A percentile compares a stretch with the other conserved stretches of the same genome.
Evolutionary conservation across 2,888 invertebrate species (phyloP).

Genomic region (Operophtera brumata): DNA sequence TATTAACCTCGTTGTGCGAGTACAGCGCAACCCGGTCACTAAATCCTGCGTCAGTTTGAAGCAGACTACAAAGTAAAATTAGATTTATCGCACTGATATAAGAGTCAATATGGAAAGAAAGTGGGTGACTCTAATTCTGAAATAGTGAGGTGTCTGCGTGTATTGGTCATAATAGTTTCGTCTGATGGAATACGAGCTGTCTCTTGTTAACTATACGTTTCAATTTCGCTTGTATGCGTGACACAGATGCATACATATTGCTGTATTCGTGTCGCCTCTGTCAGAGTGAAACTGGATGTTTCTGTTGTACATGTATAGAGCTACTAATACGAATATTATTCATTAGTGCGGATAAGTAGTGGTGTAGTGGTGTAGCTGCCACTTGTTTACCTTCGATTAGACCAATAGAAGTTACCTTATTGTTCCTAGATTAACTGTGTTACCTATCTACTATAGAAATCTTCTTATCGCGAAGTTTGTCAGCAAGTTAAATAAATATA

Average conservation of each 20-base stretch:
- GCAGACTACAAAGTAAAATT: neutral
- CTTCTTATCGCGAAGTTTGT: no score
- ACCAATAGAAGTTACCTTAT: neutral
- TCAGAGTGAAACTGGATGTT: neutral
- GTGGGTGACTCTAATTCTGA: neutral
- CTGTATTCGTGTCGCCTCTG: neutral
- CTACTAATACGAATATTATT: constrained; percentile 61
- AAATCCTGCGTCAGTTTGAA: constrained; percentile 23
- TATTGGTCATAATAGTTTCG: no score
- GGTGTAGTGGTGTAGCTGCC: constrained; percentile 64
- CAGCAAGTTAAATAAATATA: no score
- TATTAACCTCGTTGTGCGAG: constrained; percentile 68
- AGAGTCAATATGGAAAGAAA: neutral
- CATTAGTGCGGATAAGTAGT: constrained; percentile 74
- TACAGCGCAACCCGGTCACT: constrained; percentile 74
- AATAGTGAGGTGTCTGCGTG: neutral
- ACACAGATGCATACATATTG: neutral
- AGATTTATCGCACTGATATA: constrained; percentile 1
- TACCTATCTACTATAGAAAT: no score
- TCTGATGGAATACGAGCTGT: neutral
- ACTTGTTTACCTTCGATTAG: constrained; percentile 54
- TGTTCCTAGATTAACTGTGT: neutral
- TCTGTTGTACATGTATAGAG: neutral
- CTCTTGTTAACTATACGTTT: neutral
- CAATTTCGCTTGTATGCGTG: neutral